These are phyloP conservation scores for Melanerpes formicivorus DNA, from an alignment of 2,113 vertebrate species.

Conservation along the genomic window DNA sequence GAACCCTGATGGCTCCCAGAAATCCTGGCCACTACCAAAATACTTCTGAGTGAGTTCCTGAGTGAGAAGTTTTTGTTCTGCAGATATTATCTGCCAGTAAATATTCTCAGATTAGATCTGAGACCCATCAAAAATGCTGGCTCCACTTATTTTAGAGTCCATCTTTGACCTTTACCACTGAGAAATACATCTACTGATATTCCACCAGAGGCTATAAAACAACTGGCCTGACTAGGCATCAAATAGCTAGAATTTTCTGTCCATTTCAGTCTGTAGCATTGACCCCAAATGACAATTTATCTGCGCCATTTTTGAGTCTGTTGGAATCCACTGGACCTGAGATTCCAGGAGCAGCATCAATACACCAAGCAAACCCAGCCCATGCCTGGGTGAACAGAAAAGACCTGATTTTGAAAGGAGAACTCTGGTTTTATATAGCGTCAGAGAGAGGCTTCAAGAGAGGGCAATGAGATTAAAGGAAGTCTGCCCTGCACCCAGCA, in stretches of 20 bases:
- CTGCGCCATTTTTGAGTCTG: slow-evolving; percentile 14
- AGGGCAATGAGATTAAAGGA: neutral
- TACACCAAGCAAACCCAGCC: neutral
- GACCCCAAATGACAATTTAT: slow-evolving; percentile 2
- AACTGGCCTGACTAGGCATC: slow-evolving; percentile 41
- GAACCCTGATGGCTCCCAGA: neutral
- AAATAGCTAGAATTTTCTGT: slow-evolving; percentile 47
- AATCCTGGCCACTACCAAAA: neutral
- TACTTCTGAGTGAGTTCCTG: neutral
- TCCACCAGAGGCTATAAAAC: slow-evolving; percentile 63
- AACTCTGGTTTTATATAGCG: neutral
- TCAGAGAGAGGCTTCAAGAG: neutral
- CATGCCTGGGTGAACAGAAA: rapidly evolving
- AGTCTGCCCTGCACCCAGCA: rapidly evolving
- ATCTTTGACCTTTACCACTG: slow-evolving; percentile 40
- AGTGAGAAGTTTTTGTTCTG: neutral
- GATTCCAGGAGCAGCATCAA: neutral
- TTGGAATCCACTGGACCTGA: neutral
- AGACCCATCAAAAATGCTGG: slow-evolving; percentile 37
- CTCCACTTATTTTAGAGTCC: slow-evolving; percentile 48
- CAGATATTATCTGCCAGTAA: slow-evolving; percentile 15
- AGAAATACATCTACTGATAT: slow-evolving; percentile 50
- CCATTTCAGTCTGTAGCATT: slow-evolving; percentile 21
- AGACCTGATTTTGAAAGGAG: neutral
- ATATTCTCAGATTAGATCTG: slow-evolving; percentile 16